phyloP scores from a whole-genome alignment of 1,140 invertebrate species.

The Lucilia sericata region DNA sequence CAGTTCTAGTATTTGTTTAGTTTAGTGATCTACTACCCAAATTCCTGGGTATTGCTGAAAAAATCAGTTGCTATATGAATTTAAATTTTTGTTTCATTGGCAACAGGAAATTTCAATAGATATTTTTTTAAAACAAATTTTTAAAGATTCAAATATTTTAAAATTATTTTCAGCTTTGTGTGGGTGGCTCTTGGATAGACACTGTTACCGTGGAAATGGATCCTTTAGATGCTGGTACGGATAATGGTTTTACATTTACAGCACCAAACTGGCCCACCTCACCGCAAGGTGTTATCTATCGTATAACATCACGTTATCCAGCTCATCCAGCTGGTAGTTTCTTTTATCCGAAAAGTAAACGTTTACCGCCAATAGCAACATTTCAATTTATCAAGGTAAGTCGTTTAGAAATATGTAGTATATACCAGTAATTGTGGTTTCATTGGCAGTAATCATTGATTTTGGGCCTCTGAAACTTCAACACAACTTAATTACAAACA shows the following conservation, averaged over 20 bases:
- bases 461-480: background rate
- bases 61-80: too few relatives aligned
- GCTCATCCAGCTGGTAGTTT: slow-evolving; percentile 94
- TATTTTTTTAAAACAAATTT: too few relatives aligned
- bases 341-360: slow-evolving; percentile 89
- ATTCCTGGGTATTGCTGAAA: too few relatives aligned
- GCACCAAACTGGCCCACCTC: slow-evolving; percentile 93
- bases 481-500: slow-evolving; percentile 29
- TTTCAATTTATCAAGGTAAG: slow-evolving; percentile 90
- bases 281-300: slow-evolving; percentile 89
- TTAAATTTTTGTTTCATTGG: too few relatives aligned
- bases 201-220: slow-evolving; percentile 92
- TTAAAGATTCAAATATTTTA: background rate
- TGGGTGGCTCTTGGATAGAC: slow-evolving; percentile 95
- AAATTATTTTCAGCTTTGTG: slow-evolving; percentile 77
- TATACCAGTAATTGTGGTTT: background rate
- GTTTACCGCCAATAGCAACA: slow-evolving; percentile 89
- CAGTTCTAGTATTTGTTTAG: too few relatives aligned
- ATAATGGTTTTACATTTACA: slow-evolving; percentile 97
- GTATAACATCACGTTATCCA: slow-evolving; percentile 91
- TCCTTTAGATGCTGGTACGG: slow-evolving; percentile 96
- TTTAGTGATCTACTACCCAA: too few relatives aligned
- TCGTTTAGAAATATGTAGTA: background rate
- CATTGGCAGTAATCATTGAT: background rate
- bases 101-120: too few relatives aligned